phyloP scores from a whole-genome alignment of 2,888 invertebrate species.

The Sussaba pulchella region DNA sequence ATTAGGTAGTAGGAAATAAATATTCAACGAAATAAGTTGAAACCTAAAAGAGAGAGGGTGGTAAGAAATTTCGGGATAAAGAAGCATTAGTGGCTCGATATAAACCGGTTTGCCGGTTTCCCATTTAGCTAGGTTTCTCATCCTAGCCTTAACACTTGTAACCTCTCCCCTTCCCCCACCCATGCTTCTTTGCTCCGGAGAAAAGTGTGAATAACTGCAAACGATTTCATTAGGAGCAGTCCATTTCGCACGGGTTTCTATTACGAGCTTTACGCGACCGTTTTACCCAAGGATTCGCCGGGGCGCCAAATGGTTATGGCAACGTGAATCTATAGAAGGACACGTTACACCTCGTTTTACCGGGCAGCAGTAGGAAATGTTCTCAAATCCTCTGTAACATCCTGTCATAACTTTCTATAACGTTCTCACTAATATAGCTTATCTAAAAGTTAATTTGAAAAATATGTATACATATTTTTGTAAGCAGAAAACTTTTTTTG shows the following conservation, averaged over 20 bases:
- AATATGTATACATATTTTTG: no score
- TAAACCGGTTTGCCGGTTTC: neutral
- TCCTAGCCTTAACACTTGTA: neutral
- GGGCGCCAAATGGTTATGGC: neutral
- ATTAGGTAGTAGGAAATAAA: neutral
- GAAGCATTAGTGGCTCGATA: neutral
- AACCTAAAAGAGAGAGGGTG: no score
- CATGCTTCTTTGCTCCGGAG: neutral
- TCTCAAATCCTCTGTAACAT: no score
- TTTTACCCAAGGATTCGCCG: constrained; percentile 30
- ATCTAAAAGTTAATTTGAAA: neutral
- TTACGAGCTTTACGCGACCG: constrained; percentile 19
- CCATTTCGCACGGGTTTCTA: constrained; percentile 28
- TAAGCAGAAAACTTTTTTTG: no score
- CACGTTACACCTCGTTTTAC: constrained; percentile 4
- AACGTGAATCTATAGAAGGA: constrained; percentile 24
- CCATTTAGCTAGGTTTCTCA: neutral
- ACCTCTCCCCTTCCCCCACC: neutral
- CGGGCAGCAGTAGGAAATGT: neutral
- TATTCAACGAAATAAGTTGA: no score
- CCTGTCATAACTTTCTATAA: no score
- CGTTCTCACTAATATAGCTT: neutral
- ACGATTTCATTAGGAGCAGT: constrained; percentile 44
- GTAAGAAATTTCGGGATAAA: neutral
- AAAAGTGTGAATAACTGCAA: constrained; percentile 32